Evolutionary conservation across 2,797 vertebrate genomes (phyloP).

Genomic region (Gobio occitaniae): DNA sequence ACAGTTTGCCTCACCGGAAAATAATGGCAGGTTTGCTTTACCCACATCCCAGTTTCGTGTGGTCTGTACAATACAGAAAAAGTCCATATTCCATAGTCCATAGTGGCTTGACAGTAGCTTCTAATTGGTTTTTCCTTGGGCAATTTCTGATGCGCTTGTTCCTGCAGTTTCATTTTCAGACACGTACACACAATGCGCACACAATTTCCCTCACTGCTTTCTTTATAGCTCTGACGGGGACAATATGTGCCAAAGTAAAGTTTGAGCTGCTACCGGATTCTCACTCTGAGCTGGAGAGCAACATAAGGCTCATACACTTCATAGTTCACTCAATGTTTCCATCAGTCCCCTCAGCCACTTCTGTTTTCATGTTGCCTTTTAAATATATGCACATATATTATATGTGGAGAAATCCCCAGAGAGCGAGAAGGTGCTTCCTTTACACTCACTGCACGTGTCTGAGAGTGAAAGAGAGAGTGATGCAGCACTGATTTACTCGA

Average conservation of each 20-base stretch:
- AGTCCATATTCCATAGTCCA: background rate
- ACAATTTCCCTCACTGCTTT: conserved; percentile 19
- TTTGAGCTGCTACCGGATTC: conserved; percentile 43
- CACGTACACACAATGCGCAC: background rate
- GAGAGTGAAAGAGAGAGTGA: background rate
- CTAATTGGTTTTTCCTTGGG: background rate
- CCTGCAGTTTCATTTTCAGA: background rate
- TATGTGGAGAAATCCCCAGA: background rate
- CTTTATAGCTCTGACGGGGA: conserved; percentile 35
- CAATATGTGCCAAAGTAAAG: conserved; percentile 43
- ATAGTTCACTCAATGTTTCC: conserved; percentile 34
- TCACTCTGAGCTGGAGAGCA: conserved; percentile 32
- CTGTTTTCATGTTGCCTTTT: background rate
- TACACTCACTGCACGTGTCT: background rate
- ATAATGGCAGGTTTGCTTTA: background rate
- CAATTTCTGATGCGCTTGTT: background rate
- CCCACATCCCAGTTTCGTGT: background rate
- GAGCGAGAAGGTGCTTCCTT: background rate
- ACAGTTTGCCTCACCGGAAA: background rate
- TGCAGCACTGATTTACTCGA: background rate
- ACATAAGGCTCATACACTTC: conserved; percentile 47
- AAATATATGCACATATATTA: background rate
- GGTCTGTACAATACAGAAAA: background rate
- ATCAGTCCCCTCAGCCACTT: background rate
- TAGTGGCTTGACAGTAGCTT: background rate